These are phyloP conservation scores for Cotesia vestalis DNA, from an alignment of 1,140 invertebrate genomes.

Conservation along the genomic window DNA sequence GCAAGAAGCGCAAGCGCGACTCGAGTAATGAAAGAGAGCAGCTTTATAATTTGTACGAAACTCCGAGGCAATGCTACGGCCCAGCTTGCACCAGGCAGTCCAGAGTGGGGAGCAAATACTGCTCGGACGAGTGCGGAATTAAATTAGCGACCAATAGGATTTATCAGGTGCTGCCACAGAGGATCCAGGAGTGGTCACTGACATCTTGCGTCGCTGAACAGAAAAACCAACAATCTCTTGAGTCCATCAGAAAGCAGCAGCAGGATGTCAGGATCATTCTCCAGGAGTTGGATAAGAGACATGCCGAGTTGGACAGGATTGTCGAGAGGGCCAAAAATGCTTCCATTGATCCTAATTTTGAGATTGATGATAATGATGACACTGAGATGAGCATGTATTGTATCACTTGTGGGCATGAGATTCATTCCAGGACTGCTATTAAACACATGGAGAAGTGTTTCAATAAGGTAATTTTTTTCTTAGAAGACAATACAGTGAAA, in stretches of 20 bases:
- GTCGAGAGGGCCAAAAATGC: constrained; percentile 79
- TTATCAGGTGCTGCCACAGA: constrained; percentile 85
- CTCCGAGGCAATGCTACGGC: constrained; percentile 87
- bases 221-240: constrained; percentile 83
- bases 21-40: constrained; percentile 67
- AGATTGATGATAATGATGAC: constrained; percentile 77
- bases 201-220: constrained; percentile 89
- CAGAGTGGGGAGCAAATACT: constrained; percentile 90
- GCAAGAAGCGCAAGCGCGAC: constrained; percentile 63
- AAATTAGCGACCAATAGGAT: constrained; percentile 88
- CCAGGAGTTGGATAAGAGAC: constrained; percentile 79
- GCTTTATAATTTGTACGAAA: constrained; percentile 48
- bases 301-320: constrained; percentile 82
- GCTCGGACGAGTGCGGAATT: constrained; percentile 92
- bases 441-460: constrained; percentile 97
- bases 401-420: constrained; percentile 95
- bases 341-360: constrained; percentile 71
- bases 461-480: constrained; percentile 74
- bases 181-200: constrained; percentile 95
- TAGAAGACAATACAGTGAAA: constrained; percentile 2
- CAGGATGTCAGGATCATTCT: constrained; percentile 78
- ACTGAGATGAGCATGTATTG: constrained; percentile 92
- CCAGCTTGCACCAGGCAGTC: constrained; percentile 85
- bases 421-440: constrained; percentile 85
- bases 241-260: constrained; percentile 83